Percentiles rank a stretch among this genome's conserved stretches.
Evolutionary conservation across 2,113 vertebrate species (phyloP).

Genomic region (Varanus komodoensis): DNA sequence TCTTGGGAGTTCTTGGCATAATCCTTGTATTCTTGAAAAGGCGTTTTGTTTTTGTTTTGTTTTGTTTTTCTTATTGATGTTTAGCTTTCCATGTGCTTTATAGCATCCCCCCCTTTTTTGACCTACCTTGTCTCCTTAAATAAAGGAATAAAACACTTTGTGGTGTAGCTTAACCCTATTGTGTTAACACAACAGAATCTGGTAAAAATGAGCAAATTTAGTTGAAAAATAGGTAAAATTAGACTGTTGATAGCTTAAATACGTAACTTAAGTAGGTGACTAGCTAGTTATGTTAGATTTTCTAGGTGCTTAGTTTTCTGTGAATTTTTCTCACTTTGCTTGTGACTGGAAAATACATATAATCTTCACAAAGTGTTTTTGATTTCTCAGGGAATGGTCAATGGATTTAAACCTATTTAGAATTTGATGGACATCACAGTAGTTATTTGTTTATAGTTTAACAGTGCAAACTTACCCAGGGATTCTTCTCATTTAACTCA

Average conservation of each 20-base stretch:
- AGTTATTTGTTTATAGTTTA: slow-evolving; percentile 67
- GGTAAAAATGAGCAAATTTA: not conserved
- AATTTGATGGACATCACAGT: slow-evolving; percentile 30
- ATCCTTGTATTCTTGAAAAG: not conserved
- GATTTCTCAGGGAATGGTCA: slow-evolving; percentile 1
- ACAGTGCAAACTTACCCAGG: too few species aligned
- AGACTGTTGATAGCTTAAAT: not conserved
- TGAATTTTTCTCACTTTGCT: not conserved
- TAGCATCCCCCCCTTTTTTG: not conserved
- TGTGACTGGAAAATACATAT: too few species aligned
- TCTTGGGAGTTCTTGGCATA: not conserved
- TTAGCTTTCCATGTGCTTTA: not conserved
- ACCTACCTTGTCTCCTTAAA: not conserved
- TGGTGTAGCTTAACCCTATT: not conserved
- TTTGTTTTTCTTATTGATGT: not conserved
- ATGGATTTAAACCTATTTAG: not conserved
- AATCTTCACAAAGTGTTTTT: too few species aligned
- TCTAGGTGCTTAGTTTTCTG: not conserved
- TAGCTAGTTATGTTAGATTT: not conserved
- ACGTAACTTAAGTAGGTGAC: not conserved
- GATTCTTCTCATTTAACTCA: slow-evolving; percentile 4
- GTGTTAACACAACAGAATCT: not conserved
- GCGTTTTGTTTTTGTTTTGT: not conserved
- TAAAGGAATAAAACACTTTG: not conserved
- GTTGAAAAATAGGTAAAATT: not conserved